Conservation (phyloP, 2,113 vertebrate genomes). For the Puma concolor region DNA sequence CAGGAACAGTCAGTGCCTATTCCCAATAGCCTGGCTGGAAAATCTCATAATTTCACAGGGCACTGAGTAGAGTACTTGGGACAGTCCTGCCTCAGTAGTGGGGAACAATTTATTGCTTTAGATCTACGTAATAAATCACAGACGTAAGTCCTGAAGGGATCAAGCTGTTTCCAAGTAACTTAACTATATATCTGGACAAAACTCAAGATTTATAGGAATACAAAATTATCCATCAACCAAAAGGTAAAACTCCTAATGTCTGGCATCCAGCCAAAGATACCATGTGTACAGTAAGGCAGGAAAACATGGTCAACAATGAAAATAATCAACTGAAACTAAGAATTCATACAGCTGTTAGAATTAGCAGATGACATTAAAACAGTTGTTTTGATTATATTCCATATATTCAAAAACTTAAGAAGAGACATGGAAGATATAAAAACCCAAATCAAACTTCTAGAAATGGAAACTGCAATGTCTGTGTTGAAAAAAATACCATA, state of each 20-base stretch:
- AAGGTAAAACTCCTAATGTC: background rate
- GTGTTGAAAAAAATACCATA: background rate
- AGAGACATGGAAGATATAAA: background rate
- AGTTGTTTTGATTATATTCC: background rate
- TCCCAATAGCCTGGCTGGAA: background rate
- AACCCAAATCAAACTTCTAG: conserved; percentile 1
- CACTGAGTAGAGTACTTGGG: background rate
- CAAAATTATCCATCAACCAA: background rate
- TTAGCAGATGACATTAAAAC: background rate
- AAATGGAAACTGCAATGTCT: background rate
- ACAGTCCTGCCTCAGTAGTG: background rate
- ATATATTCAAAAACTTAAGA: background rate
- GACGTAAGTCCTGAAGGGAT: background rate
- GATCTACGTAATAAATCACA: background rate
- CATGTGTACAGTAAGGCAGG: background rate
- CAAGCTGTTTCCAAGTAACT: background rate
- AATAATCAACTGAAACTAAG: background rate
- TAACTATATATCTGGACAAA: background rate
- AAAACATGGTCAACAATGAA: background rate
- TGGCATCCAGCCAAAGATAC: background rate
- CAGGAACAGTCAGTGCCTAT: background rate
- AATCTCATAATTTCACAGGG: background rate
- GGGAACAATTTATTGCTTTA: background rate
- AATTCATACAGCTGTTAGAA: background rate
- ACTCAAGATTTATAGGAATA: background rate